Evolutionary conservation across 2,113 vertebrate species (phyloP).

Genomic region (Ammodytes dubius): DNA sequence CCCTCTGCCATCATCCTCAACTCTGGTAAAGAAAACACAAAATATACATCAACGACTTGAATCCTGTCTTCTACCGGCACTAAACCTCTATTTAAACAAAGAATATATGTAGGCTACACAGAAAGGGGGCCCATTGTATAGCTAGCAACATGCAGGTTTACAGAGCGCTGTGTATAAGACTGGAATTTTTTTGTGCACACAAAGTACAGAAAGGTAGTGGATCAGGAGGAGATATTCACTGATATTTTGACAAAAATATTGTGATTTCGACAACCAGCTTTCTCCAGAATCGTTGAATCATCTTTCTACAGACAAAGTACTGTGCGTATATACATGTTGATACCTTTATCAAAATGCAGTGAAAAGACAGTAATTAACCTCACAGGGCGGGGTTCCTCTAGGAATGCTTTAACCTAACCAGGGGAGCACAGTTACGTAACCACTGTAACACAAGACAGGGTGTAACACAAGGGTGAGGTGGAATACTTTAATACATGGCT

Average conservation of each 20-base stretch:
- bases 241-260: too few relatives aligned
- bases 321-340: background rate
- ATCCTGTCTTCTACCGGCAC: background rate
- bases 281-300: background rate
- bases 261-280: too few relatives aligned
- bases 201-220: too few relatives aligned
- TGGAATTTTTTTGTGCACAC: too few relatives aligned
- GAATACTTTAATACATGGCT: background rate
- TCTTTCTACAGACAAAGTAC: background rate
- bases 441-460: constrained; percentile 1
- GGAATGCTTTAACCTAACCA: background rate
- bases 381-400: background rate
- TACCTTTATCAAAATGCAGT: background rate
- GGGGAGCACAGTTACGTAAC: constrained; percentile 32
- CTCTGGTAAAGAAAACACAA: constrained; percentile 77
- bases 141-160: too few relatives aligned
- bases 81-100: too few relatives aligned
- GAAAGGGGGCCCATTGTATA: too few relatives aligned
- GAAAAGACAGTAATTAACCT: background rate
- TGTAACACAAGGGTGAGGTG: background rate
- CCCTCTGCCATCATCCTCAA: constrained; percentile 95
- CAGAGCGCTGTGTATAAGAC: too few relatives aligned
- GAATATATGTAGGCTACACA: too few relatives aligned
- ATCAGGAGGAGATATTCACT: too few relatives aligned
- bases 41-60: background rate